phyloP scores from a whole-genome alignment of 2,888 invertebrate genomes.

The Torymus texanus region DNA sequence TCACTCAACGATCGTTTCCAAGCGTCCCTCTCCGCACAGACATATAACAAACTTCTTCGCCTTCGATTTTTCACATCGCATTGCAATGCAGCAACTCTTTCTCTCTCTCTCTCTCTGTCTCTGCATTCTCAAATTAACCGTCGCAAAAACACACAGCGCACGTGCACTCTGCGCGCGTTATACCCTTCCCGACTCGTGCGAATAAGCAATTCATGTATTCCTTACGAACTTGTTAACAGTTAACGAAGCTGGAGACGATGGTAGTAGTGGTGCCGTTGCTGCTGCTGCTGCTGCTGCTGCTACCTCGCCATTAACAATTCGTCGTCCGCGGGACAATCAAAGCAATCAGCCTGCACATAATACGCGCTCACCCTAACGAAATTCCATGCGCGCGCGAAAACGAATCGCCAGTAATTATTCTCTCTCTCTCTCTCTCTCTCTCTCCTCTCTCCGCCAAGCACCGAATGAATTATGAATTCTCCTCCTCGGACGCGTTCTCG shows the following conservation, averaged over 20 bases:
- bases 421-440: background rate
- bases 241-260: background rate
- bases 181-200: no score
- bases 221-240: background rate
- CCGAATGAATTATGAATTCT: slow-evolving; percentile 48
- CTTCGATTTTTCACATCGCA: no score
- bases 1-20: no score
- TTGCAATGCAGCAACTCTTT: no score
- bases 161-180: no score
- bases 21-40: no score
- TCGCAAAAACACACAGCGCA: no score
- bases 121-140: no score
- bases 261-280: background rate
- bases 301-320: background rate
- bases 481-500: background rate
- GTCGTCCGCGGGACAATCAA: slow-evolving; percentile 19
- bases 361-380: background rate
- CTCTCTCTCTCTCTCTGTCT: no score
- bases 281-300: background rate
- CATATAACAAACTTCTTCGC: no score
- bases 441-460: background rate
- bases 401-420: slow-evolving; percentile 48
- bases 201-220: no score
- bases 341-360: slow-evolving; percentile 26
- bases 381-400: slow-evolving; percentile 12